Percentiles rank a stretch among this genome's conserved stretches.
phyloP scores from a whole-genome alignment of 2,888 invertebrate species.

The Meiosimyza decipiens region DNA sequence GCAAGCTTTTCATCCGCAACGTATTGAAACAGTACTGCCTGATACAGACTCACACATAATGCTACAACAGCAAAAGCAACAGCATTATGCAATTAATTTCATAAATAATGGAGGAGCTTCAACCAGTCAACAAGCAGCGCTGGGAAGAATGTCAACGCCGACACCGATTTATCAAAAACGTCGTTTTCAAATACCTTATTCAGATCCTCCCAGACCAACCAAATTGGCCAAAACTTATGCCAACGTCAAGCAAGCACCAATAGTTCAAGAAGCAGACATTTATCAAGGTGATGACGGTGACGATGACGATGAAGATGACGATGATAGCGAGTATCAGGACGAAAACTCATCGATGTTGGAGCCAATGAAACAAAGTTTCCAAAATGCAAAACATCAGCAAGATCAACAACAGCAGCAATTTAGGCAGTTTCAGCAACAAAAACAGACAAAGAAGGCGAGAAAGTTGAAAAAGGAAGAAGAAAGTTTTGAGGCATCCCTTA shows the following conservation, averaged over 20 bases:
- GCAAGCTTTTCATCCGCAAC: constrained; percentile 50
- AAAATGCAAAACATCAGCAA: too few species aligned
- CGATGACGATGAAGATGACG: constrained; percentile 37
- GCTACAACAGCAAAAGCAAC: constrained; percentile 20
- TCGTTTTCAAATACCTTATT: constrained; percentile 33
- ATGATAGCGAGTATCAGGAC: not conserved
- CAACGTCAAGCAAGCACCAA: constrained; percentile 52
- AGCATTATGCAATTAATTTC: constrained; percentile 27
- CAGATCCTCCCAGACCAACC: not conserved
- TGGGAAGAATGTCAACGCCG: constrained; percentile 40
- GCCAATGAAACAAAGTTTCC: not conserved
- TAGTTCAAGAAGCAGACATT: constrained; percentile 34
- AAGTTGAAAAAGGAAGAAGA: constrained; percentile 43
- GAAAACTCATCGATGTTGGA: not conserved
- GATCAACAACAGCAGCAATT: constrained; percentile 13
- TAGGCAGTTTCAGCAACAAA: constrained; percentile 13
- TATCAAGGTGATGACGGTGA: constrained; percentile 32
- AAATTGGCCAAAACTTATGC: constrained; percentile 32
- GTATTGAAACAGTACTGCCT: constrained; percentile 57
- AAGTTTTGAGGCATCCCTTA: constrained; percentile 56
- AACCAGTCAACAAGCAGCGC: constrained; percentile 49
- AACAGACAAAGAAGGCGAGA: constrained; percentile 23
- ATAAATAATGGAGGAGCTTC: constrained; percentile 43
- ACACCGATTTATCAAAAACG: constrained; percentile 46
- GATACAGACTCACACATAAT: constrained; percentile 48